These are phyloP conservation scores for Pimpla rufipes DNA, from an alignment of 2,888 invertebrate genomes.

Conservation along the genomic window DNA sequence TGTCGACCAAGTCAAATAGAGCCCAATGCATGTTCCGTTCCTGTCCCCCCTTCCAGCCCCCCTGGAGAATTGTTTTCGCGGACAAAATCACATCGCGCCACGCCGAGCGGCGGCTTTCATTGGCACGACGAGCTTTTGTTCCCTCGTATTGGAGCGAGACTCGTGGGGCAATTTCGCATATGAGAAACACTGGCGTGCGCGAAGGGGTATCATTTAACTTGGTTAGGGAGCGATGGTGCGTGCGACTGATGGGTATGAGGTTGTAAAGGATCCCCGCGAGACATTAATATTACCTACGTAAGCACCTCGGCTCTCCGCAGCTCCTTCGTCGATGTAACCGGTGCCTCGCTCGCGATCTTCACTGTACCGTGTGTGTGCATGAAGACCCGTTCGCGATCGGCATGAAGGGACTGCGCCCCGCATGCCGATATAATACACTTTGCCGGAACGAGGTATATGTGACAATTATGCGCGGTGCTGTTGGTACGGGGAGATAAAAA, in stretches of 20 bases:
- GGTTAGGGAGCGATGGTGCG: constrained; percentile 80
- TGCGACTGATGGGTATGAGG: constrained; percentile 82
- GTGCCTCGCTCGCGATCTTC: constrained; percentile 7
- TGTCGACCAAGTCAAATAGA: constrained; percentile 12
- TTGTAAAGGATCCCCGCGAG: constrained; percentile 81
- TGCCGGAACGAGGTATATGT: too few relatives aligned
- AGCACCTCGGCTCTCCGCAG: constrained; percentile 69
- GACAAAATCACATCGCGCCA: neutral
- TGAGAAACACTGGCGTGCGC: constrained; percentile 78
- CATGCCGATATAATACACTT: constrained; percentile 29
- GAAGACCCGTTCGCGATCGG: neutral
- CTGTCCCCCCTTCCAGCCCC: too few relatives aligned
- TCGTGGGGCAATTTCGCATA: constrained; percentile 21
- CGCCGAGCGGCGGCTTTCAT: constrained; percentile 10
- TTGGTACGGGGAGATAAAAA: too few relatives aligned
- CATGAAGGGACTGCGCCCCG: constrained; percentile 22
- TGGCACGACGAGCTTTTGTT: neutral
- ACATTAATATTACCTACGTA: constrained; percentile 81
- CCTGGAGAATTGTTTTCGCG: constrained; percentile 5
- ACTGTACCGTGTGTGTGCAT: neutral
- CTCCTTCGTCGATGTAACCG: constrained; percentile 50
- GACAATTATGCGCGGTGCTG: too few relatives aligned
- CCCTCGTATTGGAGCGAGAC: neutral
- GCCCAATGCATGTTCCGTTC: neutral
- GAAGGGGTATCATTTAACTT: constrained; percentile 81